A percentile compares a stretch with the other conserved stretches of the same genome.
Conservation (phyloP, 37 sponge, comb jelly and placozoan genomes). For the Aphrocallistes beatrix region DNA sequence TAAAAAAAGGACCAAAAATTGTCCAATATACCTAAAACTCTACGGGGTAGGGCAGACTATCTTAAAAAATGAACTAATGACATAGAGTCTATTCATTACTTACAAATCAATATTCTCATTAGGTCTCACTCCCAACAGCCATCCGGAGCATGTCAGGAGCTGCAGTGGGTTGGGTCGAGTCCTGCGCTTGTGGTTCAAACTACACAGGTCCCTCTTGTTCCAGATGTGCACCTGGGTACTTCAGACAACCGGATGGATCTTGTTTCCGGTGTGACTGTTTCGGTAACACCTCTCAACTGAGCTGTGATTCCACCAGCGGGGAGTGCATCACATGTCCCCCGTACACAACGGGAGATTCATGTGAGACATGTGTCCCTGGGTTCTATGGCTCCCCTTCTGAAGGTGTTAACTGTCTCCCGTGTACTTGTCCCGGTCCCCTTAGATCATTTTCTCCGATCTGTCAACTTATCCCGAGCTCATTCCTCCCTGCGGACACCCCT, state of each 20-base stretch:
- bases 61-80: too few species aligned
- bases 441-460: neutral
- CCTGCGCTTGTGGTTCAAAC: constrained; percentile 41
- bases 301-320: constrained; percentile 52
- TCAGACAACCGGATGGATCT: constrained; percentile 8
- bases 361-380: constrained; percentile 37
- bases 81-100: too few species aligned
- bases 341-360: constrained; percentile 51
- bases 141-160: neutral
- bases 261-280: constrained; percentile 69
- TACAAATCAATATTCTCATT: too few species aligned
- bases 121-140: neutral
- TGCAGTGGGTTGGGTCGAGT: constrained; percentile 1
- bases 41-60: too few species aligned
- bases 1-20: too few species aligned
- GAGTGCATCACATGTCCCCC: constrained; percentile 43
- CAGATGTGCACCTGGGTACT: constrained; percentile 55
- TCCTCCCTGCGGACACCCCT: neutral
- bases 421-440: neutral
- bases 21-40: too few species aligned
- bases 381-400: constrained; percentile 7
- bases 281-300: constrained; percentile 19
- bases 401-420: neutral
- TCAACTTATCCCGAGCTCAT: neutral
- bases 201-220: constrained; percentile 70